These are phyloP conservation scores for Saturnia japonica DNA, from an alignment of 2,888 invertebrate genomes.

Conservation along the genomic window DNA sequence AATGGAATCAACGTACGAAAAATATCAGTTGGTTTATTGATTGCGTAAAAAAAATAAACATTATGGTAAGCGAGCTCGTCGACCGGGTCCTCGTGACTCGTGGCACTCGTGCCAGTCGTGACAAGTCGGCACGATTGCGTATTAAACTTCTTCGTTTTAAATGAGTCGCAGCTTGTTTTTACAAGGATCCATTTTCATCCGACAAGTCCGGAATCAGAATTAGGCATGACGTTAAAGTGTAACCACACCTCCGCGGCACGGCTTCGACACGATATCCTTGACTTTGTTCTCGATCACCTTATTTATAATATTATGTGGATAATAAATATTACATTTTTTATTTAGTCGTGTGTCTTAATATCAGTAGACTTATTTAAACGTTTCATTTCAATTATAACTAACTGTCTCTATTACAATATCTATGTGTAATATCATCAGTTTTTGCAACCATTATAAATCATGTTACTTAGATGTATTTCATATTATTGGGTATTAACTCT, in stretches of 20 bases:
- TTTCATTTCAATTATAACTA: neutral
- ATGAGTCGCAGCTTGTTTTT: neutral
- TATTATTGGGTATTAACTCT: no score
- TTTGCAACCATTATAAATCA: no score
- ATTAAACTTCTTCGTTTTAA: neutral
- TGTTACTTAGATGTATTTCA: no score
- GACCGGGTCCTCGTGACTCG: no score
- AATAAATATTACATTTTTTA: no score
- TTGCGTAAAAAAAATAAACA: no score
- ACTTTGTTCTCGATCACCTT: neutral
- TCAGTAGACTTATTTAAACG: neutral
- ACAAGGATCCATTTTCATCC: neutral
- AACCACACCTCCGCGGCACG: neutral
- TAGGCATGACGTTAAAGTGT: neutral
- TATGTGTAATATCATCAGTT: neutral
- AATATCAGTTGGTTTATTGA: no score
- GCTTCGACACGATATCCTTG: neutral
- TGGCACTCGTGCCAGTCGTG: no score
- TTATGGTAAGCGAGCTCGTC: neutral
- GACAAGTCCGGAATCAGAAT: neutral
- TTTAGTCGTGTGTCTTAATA: neutral
- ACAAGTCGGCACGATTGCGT: neutral
- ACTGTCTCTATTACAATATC: neutral
- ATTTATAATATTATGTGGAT: neutral
- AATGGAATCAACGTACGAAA: no score